Evolutionary conservation across 2,888 invertebrate genomes (phyloP), one percentile per base, ranked within the genome.

Genomic region (Drosophila meridiana): DNA sequence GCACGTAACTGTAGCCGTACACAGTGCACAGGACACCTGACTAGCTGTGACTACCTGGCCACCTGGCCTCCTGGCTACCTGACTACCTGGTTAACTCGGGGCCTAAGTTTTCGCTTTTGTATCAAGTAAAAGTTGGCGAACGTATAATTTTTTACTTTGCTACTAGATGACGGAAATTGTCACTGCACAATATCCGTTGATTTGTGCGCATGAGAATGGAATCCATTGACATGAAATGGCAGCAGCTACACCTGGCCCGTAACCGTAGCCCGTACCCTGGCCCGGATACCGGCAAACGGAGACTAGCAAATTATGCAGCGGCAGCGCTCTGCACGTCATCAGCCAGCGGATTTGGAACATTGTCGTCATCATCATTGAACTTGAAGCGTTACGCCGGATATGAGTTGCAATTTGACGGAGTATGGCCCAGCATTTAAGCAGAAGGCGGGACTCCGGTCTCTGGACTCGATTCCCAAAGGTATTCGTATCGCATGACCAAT

Each of bases 111-210:
- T 53, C 38, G 28, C 34, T 40, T 20, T 56, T 65, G 42, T 53
- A 45, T 40, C 28, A 28, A 55, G 55, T 36, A 47, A 50, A 65
- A 82, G 42, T 61, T 77, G 38, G 43, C 59, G 50, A 52, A 52
- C 52, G 34, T 52, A 34, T 55, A 40, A 28, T 55, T 55, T 55
- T 55, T 76, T 71, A 62, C 72, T 66, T 64, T 63, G 77, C 62
- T 77, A 60, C 55, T 66, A 20, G 68, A 57, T 38, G 76, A 70
- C 82, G 88, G 89, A 89, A 90, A 90, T 90, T 90, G 87, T 90
- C 88, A 76, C 72, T 82, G 86, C 76, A 80, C 90, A 90, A 89
- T 89, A 89, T 89, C 90, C 89, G 89, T 76, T 82, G 86, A 80
- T 83, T 90, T 88, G 83, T 77, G 90, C 76, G 83, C 81, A 75